Base-by-base conservation (phyloP, 2,113 vertebrate genomes). In the Dasyprocta punctata region DNA sequence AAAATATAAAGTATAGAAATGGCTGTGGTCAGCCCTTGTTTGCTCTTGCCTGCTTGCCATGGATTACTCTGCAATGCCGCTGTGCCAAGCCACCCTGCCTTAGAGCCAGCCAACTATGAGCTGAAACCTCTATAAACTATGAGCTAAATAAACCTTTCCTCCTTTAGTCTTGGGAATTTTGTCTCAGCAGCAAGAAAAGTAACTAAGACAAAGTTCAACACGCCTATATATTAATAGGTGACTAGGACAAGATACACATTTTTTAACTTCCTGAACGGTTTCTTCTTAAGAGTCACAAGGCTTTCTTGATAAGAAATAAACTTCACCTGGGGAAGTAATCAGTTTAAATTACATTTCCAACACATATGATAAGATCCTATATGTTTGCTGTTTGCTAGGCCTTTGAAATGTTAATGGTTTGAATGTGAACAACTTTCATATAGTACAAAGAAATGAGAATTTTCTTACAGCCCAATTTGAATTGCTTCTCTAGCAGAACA, bases 361-460 rank as follows among this genome's bases (percentile, higher is more conserved):
- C 17, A 49, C 44, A 60, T 14, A 56, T 3, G 24, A 63, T 38
- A 28, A 83, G 49, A 7, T 90, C 33, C 47, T 86, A 4, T 71
- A 65, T 73, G 67, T 94, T 94, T 92, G 33, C 30, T 60, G 14
- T 95, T 87, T 80, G 41, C 56, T 28, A 20, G 56, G 20, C 49
- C 38, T 94, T 92, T 81, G 61, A 95, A 80, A 56, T 84, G 41
- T 41, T 94, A 36, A 36, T 33, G 77, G 36, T 44, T 92, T 11
- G 81, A 88, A 56, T 90, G 4, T 61, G 65, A 90, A 94, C 61
- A 80, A 87, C 41, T 89, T 92, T 77, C 41, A 88, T 54, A 67
- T 8, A 87, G 36, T 49, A 86, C 13, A 91, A 11, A 96, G 77
- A 96, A 95, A 94, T 47, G 28, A 89, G 89, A 92, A 67, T 60